These are phyloP conservation scores for Isoperla grammatica DNA, from an alignment of 2,888 invertebrate species.

Conservation along the genomic window DNA sequence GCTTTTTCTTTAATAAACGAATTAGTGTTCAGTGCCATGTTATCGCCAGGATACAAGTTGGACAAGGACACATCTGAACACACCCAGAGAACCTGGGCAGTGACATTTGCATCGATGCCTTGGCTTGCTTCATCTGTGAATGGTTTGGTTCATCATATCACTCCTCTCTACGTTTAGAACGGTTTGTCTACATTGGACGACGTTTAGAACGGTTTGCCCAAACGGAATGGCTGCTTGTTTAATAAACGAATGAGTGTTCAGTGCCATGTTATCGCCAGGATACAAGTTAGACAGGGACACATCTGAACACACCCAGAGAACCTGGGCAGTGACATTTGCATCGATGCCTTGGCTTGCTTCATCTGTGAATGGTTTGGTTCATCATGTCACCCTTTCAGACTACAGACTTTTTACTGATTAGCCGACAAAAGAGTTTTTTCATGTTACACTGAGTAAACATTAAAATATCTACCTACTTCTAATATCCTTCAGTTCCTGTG, in stretches of 20 bases:
- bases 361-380: conserved; percentile 23
- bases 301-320: conserved; percentile 31
- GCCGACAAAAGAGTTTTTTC: too few species aligned
- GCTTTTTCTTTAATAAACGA: not conserved
- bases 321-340: conserved; percentile 25
- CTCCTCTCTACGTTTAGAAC: not conserved
- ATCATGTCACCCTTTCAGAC: not conserved
- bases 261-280: conserved; percentile 40
- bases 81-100: conserved; percentile 33
- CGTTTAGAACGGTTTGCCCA: too few species aligned
- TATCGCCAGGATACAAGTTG: conserved; percentile 31
- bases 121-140: conserved; percentile 17
- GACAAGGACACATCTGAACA: conserved; percentile 18
- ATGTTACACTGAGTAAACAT: too few species aligned
- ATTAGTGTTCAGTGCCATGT: conserved; percentile 27
- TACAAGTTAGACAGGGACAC: conserved; percentile 22
- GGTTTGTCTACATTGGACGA: too few species aligned
- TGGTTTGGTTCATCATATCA: conserved; percentile 17
- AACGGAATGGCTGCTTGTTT: not conserved
- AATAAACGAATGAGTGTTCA: conserved; percentile 25
- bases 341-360: not conserved
- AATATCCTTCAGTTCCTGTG: too few species aligned
- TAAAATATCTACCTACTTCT: too few species aligned
- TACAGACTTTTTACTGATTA: too few species aligned
- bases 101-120: not conserved